Conservation (phyloP, 2,113 vertebrate species). For the Rana temporaria region DNA sequence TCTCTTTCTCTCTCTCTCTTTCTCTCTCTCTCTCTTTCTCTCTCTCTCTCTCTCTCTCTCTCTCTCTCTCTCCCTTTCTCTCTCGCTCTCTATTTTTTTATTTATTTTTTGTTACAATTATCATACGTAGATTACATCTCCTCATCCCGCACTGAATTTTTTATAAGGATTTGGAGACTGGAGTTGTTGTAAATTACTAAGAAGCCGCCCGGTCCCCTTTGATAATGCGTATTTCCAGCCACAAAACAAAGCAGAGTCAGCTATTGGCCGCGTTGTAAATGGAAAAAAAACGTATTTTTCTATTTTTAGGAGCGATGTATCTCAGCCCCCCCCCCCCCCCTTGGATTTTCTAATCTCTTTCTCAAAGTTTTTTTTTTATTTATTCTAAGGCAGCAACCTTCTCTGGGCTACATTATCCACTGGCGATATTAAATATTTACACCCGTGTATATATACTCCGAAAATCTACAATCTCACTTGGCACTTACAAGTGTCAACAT, state of each 20-base stretch:
- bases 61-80: neutral
- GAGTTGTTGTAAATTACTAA: conserved; percentile 31
- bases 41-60: too few relatives aligned
- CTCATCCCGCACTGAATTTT: conserved; percentile 42
- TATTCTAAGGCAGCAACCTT: neutral
- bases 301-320: neutral
- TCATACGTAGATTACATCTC: conserved; percentile 43
- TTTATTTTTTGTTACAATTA: conserved; percentile 27
- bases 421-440: too few relatives aligned
- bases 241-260: conserved; percentile 13
- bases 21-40: too few relatives aligned
- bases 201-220: conserved; percentile 19
- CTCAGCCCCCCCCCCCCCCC: neutral
- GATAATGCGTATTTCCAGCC: conserved; percentile 23
- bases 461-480: too few relatives aligned
- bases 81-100: too few relatives aligned
- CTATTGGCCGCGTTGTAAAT: neutral
- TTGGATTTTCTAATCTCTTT: neutral
- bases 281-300: neutral
- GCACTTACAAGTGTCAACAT: too few relatives aligned
- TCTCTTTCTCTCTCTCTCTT: too few relatives aligned
- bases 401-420: too few relatives aligned
- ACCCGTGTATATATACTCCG: too few relatives aligned
- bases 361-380: neutral
- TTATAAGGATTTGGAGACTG: conserved; percentile 44